Evolutionary conservation across 1,140 invertebrate species (phyloP), one percentile per base, ranked within the genome.

Genomic region (Pseudoatta argentina): DNA sequence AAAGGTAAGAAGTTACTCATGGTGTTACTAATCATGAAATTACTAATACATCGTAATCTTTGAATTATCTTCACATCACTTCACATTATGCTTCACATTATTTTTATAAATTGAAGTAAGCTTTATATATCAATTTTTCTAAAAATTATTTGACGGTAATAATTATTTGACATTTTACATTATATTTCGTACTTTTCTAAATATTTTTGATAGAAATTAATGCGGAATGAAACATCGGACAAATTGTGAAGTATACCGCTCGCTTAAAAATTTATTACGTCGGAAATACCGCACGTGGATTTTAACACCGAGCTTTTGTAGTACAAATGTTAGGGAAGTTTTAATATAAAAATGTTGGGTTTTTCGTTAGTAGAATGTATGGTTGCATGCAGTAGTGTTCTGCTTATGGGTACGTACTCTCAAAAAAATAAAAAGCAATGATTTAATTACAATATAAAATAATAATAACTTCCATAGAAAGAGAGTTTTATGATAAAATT

Each of bases 311-410:
- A 75, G 16, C 7, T 63, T 48, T 44, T 48, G 21, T 27, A 14
- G 44, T 1, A 14, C 12, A 71, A 71, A 75, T 72, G 39, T 61
- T 14, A 5, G 48, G 48, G 3, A 72, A 16, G 5, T 2, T 18
- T 75, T 3, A 51, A 64, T 67, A 1, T 5, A 66, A 92, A 88
- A 86, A 92, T 92, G 92, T 87, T 91, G 39, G 89, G 88, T 27
- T 63, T 91, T 14, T 87, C 91, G 1, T 75, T 90, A 10, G 85
- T 85, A 0, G 93, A 93, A 78, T 89, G 92, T 76, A 82, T 93
- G 81, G 87, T 93, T 18, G 51, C 87, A 30, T 92, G 87, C 39
- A 89, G 92, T 86, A 88, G 91, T 24, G 44, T 87, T 10, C 66
- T 93, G 8, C 88, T 93, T 6, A 57, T 93, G n/a, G 88, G 93